A percentile compares a stretch with the other conserved stretches of the same genome.
phyloP scores from a whole-genome alignment of 2,113 vertebrate genomes.

The Donacobius atricapilla region DNA sequence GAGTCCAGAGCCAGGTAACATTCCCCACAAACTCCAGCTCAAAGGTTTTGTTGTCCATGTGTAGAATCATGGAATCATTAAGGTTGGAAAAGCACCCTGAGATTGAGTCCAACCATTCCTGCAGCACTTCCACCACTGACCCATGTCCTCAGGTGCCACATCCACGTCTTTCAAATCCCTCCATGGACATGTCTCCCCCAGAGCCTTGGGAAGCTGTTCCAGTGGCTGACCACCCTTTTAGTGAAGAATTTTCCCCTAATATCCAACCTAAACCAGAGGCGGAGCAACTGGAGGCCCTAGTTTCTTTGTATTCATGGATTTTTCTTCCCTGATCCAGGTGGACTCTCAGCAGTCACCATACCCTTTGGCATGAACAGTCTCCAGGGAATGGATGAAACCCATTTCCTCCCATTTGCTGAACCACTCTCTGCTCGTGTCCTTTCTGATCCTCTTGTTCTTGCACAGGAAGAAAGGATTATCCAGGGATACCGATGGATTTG shows the following conservation, averaged over 20 bases:
- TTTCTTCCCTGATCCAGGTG: not conserved
- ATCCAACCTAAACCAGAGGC: not conserved
- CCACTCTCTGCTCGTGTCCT: not conserved
- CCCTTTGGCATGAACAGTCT: not conserved
- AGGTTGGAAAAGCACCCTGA: not conserved
- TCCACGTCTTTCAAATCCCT: accelerated
- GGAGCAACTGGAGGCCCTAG: not conserved
- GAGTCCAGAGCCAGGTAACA: not conserved
- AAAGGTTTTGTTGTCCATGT: accelerated
- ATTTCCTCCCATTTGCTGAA: not conserved
- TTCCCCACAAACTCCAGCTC: not conserved
- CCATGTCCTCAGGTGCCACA: not conserved
- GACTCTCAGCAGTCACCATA: not conserved
- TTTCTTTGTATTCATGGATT: not conserved
- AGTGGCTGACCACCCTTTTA: not conserved
- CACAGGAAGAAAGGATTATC: not conserved
- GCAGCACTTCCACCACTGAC: not conserved
- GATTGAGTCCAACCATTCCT: accelerated
- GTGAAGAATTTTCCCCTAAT: not conserved
- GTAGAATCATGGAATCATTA: not conserved
- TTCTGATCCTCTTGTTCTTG: not conserved
- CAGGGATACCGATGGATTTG: not conserved
- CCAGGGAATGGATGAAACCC: not conserved
- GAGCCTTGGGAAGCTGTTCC: not conserved
- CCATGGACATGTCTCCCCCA: too few relatives aligned